These are phyloP conservation scores for Sarotherodon lohbergeri DNA, from an alignment of 2,113 vertebrate genomes.

Conservation along the genomic window DNA sequence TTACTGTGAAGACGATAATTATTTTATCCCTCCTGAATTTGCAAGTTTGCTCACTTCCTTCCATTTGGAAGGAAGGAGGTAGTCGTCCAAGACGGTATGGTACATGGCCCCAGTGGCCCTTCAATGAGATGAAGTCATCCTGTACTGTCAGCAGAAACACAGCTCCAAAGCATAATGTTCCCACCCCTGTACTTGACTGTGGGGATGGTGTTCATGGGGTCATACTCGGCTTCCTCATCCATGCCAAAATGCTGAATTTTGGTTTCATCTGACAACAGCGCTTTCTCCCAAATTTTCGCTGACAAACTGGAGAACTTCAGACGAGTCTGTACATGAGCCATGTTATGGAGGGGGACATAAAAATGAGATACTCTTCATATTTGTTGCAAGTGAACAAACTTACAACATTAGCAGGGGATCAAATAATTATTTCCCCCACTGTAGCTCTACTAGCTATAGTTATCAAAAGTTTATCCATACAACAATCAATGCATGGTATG, in stretches of 20 bases:
- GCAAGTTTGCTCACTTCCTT: not conserved
- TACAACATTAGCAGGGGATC: not conserved
- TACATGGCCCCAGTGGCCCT: not conserved
- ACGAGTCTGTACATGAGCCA: not conserved
- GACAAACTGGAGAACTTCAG: not conserved
- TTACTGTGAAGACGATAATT: not conserved
- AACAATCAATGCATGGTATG: not conserved
- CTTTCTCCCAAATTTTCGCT: not conserved
- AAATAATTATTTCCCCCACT: not conserved
- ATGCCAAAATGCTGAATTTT: not conserved
- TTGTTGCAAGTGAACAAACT: not conserved
- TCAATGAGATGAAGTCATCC: not conserved
- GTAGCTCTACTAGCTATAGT: not conserved
- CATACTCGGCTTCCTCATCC: not conserved
- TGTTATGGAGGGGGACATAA: not conserved
- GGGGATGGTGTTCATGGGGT: not conserved
- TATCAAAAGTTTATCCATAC: not conserved
- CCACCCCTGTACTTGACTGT: not conserved
- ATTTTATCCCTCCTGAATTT: not conserved
- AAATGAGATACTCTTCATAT: not conserved
- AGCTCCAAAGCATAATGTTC: not conserved
- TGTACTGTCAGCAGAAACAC: not conserved
- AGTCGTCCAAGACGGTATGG: not conserved
- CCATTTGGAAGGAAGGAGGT: not conserved
- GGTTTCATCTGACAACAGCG: not conserved